Evolutionary conservation across 2,797 vertebrate genomes (phyloP), one percentile per base, ranked within the genome.

Genomic region (Epinephelus coioides): DNA sequence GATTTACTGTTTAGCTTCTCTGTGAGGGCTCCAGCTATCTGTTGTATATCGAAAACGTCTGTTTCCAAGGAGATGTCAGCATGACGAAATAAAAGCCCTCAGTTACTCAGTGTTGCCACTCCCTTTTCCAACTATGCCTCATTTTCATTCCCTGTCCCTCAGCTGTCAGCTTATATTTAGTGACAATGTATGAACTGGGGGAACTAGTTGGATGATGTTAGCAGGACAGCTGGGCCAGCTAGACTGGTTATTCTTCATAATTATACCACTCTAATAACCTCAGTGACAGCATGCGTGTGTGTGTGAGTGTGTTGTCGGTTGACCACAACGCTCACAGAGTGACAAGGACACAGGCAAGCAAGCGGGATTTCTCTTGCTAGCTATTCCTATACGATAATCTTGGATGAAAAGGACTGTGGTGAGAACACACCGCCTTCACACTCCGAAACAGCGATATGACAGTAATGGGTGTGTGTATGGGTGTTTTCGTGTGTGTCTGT

Each of bases 201-300:
- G 44, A 73, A 57, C 53, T 60, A 67, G 64, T 50, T 81, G 79
- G 83, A 85, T 65, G 78, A 85, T 86, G 85, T 83, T 65, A 59
- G 64, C 34, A 18, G 82, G 80, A 82, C 91, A 92, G 84, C 87
- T 90, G 93, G 86, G 67, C 61, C 74, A 65, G 69, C 71, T 72
- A 69, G 56, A 76, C 73, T 49, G 83, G 81, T 73, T 92, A 86
- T 91, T 84, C 63, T 66, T 87, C 81, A 89, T 86, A 84, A 90
- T 93, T 90, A 86, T 64, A 71, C 62, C 76, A 73, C 76, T 78
- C 44, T 81, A 84, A 91, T 86, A 76, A 81, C 73, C 80, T 76
- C 67, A 12, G 13, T 82, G 67, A 84, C 72, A 51, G 63, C 3
- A 2, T 83, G 38, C 71, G 78, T 71, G 78, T 38, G 30, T 50